Conservation (phyloP, 2,888 invertebrate genomes). For the Piscicola geometra region DNA sequence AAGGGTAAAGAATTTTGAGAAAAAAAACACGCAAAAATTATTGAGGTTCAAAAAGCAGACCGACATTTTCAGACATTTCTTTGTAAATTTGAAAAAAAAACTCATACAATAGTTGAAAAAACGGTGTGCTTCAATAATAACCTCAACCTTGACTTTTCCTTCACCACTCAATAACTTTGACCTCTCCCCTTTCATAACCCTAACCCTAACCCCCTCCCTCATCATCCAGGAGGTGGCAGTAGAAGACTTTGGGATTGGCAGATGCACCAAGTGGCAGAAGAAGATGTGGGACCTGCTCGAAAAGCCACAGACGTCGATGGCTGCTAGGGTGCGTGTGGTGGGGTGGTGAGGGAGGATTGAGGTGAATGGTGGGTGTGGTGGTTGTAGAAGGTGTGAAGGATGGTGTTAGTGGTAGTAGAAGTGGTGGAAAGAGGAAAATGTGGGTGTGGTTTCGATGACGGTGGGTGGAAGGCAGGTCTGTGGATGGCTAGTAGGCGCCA, state of each 20-base stretch:
- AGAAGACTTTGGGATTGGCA: constrained; percentile 56
- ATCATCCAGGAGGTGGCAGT: constrained; percentile 11
- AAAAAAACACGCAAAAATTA: too few relatives aligned
- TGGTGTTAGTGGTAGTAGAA: not conserved
- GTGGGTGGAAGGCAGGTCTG: too few relatives aligned
- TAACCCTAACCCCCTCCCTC: too few relatives aligned
- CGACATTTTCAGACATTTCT: too few relatives aligned
- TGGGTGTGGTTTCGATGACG: too few relatives aligned
- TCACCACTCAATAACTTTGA: too few relatives aligned
- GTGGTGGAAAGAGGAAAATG: constrained; percentile 8
- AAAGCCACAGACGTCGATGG: constrained; percentile 93
- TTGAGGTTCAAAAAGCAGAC: too few relatives aligned
- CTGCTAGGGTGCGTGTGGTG: constrained; percentile 73
- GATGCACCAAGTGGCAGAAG: constrained; percentile 90
- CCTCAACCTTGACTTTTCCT: not conserved
- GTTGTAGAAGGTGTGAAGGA: not conserved
- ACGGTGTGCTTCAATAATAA: not conserved
- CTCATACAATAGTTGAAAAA: too few relatives aligned
- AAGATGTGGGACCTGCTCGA: constrained; percentile 96
- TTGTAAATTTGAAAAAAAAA: too few relatives aligned
- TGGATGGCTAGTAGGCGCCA: too few relatives aligned
- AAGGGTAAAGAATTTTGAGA: too few relatives aligned
- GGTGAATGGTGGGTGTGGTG: not conserved
- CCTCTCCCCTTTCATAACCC: too few relatives aligned
- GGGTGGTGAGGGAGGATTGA: not conserved